Evolutionary conservation across 2,113 vertebrate genomes (phyloP), one percentile per base, ranked within the genome.

Genomic region (Hydropotes inermis): DNA sequence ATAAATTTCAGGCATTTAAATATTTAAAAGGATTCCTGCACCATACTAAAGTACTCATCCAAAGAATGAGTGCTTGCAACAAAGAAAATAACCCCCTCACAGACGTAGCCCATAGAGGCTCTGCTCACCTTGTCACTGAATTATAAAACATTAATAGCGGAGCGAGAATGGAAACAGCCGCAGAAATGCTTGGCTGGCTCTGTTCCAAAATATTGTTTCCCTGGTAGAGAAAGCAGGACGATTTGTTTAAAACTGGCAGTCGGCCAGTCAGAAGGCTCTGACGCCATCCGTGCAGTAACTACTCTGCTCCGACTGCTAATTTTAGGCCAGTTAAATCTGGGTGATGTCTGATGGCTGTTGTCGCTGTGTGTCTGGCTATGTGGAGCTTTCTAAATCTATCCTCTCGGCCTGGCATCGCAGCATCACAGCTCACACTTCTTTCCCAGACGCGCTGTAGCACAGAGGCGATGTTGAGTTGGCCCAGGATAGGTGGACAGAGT

Each of bases 291-390:
- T 89, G 28, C 81, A 93, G 83, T 91, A 83, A 82, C 97, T 95
- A 39, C 98, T 97, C 95, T 95, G 94, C 84, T 98, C 95, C 17
- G 19, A 74, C n/a, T 96, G 87, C 95, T 98, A 95, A 98, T 98
- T 98, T 98, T 98, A 97, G 97, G 98, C 74, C 27, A 30, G 83
- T 98, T 94, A 97, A 98, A 97, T 94, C 98, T 43, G 92, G 96
- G 94, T 92, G 97, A 97, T 95, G 79, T 97, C 95, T 97, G 98
- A 82, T 0, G 0, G 86, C 97, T 93, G 84, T 92, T 47, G 89
- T 98, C 60, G 36, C 67, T 13, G 1, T 47, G 58, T 28, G 76
- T 33, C 97, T 97, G 95, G 91, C 92, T 93, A 57, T 50, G 82
- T 43, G 92, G 85, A 27, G 93, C 92, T 97, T 98, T 98, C 98